A percentile compares a stretch with the other conserved stretches of the same genome.
These are phyloP conservation scores for Anarhynchus alexandrinus DNA, from an alignment of 2,113 vertebrate species.

Conservation along the genomic window DNA sequence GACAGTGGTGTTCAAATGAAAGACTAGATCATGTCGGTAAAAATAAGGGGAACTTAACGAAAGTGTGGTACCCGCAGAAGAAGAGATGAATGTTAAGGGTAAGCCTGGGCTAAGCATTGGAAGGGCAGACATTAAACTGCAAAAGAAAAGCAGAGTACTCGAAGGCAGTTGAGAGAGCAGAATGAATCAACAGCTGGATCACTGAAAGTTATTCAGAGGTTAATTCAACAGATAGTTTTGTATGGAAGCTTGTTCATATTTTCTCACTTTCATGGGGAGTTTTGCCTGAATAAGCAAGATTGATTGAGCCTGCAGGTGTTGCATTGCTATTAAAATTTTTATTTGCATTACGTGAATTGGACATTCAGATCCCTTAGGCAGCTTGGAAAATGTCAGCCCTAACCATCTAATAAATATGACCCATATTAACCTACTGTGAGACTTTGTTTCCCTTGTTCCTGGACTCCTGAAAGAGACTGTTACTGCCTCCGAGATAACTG, in stretches of 20 bases:
- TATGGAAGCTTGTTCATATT: not conserved
- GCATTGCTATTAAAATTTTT: not conserved
- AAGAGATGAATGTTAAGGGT: not conserved
- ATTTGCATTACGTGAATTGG: not conserved
- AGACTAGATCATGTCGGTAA: not conserved
- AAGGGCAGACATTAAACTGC: not conserved
- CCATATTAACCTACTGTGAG: not conserved
- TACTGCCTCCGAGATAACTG: not conserved
- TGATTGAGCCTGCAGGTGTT: not conserved
- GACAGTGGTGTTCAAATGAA: not conserved
- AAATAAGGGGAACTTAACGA: not conserved
- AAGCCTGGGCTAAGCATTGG: not conserved
- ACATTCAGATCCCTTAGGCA: not conserved
- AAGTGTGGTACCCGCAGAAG: not conserved
- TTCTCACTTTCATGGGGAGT: not conserved
- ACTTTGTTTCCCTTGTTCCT: not conserved
- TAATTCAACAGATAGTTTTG: not conserved
- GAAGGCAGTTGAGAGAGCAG: not conserved
- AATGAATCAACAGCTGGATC: not conserved
- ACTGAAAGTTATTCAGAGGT: not conserved
- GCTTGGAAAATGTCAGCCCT: not conserved
- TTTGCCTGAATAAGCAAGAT: not conserved
- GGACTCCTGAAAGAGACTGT: not conserved
- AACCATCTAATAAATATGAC: not conserved
- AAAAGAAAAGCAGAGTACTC: not conserved